Evolutionary conservation across 2,888 invertebrate species (phyloP), one percentile per base, ranked within the genome.

Genomic region (Lypha dubia): DNA sequence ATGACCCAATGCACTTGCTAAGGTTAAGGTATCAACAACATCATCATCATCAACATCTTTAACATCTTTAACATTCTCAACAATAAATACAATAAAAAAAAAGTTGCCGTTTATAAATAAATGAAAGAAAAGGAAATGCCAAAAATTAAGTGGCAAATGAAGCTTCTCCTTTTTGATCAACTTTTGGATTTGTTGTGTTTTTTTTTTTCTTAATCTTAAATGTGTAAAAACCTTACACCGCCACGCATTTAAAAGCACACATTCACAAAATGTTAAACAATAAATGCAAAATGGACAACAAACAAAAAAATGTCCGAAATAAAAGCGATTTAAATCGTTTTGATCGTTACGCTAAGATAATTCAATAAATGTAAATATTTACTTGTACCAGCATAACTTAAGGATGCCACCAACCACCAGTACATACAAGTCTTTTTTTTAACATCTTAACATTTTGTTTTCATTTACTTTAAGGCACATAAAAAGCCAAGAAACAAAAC

Each of bases 1-100:
- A 81, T 84, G 84, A 84, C 84, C 84, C 84, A 84, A 53, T 84
- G 84, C 84, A 84, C 84, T 84, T 84, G 84, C 81, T 77, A 60
- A 79, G 77, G 84, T 84, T 84, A 81, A 81, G 77, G 65, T 70
- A 81, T 77, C 77, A 79, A 32, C 62, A 49, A 56, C 58, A 67
- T 60, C 58, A 58, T 58, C 28, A 73, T 41, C 32, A 11, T 53
- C 51, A 17, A 53, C 17, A 32, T 28, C 62, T 22, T 62, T 28
- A 46, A n/a, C 20, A 32, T 49, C 41, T 20, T n/a, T 28, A 28
- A 20, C 24, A 56, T 32, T 32, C 28, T 32, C 32, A 60, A 13
- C 3, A 74, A n/a, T 20, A 62, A 60, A 41, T 46, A 1, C 63
- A 46, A 77, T 67, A 70, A 73, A 44, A 70, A 73, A 44, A 73